phyloP scores from a whole-genome alignment of 2,113 vertebrate genomes.

The Cettia cetti region DNA sequence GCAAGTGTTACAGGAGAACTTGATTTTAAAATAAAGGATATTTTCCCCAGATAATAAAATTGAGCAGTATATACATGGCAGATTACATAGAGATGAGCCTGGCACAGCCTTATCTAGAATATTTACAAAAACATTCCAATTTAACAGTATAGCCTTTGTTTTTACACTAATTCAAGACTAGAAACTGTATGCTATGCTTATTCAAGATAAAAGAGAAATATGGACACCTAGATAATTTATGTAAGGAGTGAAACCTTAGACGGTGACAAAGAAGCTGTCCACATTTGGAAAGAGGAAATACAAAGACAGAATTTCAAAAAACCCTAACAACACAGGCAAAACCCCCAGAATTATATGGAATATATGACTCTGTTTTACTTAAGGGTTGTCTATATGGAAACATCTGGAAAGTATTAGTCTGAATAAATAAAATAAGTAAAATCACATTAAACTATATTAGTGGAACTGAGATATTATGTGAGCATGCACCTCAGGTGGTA shows the following conservation, averaged over 20 bases:
- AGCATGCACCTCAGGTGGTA: not conserved
- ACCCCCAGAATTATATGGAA: not conserved
- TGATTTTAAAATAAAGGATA: not conserved
- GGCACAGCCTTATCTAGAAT: not conserved
- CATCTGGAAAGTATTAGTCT: not conserved
- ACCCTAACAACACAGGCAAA: accelerated
- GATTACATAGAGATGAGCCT: not conserved
- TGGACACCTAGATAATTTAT: not conserved
- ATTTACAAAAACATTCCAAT: not conserved
- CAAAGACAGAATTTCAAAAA: not conserved
- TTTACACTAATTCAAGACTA: not conserved
- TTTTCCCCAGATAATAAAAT: not conserved
- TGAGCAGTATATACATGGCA: not conserved
- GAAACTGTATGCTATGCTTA: not conserved
- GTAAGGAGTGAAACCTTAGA: not conserved
- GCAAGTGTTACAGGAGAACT: not conserved
- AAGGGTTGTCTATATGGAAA: not conserved
- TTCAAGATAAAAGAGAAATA: slow-evolving; percentile 6
- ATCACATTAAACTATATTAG: not conserved
- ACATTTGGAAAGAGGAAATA: not conserved
- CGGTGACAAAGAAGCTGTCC: not conserved
- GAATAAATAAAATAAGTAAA: not conserved
- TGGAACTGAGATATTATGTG: slow-evolving; percentile 16
- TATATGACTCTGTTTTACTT: not conserved
- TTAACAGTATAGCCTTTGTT: slow-evolving; percentile 20